Conservation (phyloP, 2,797 vertebrate species). For the Myripristis murdjan region DNA sequence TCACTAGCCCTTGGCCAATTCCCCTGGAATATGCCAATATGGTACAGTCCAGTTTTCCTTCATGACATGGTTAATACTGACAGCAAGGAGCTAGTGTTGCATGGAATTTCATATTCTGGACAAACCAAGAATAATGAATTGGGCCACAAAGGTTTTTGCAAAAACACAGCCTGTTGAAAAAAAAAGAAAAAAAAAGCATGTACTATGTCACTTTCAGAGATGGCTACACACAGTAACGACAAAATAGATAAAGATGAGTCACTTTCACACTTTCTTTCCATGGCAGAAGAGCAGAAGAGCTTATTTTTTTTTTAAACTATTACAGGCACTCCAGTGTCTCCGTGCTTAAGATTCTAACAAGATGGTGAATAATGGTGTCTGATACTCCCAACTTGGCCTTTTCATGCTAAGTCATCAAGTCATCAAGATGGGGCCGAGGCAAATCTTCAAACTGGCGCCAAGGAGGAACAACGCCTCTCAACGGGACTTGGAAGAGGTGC, state of each 20-base stretch:
- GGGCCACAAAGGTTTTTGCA: background rate
- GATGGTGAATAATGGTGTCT: conserved; percentile 67
- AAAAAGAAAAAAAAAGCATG: conserved; percentile 13
- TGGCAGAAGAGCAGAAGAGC: conserved; percentile 32
- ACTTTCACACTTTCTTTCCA: conserved; percentile 44
- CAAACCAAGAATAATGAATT: conserved; percentile 18
- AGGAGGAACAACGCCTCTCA: too few relatives aligned
- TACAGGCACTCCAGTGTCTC: conserved; percentile 46
- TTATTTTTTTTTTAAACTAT: conserved; percentile 60
- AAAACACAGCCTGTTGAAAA: too few relatives aligned
- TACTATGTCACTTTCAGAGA: conserved; percentile 20
- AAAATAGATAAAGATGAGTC: conserved; percentile 65
- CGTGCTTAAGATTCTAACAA: conserved; percentile 48
- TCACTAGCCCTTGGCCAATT: conserved; percentile 53
- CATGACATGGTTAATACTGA: conserved; percentile 39
- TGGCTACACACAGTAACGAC: conserved; percentile 30
- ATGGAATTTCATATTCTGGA: conserved; percentile 19
- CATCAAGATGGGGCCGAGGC: too few relatives aligned
- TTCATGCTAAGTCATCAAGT: too few relatives aligned
- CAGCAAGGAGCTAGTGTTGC: background rate
- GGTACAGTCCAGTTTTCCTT: conserved; percentile 12
- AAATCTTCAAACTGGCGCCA: too few relatives aligned
- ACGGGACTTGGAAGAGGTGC: too few relatives aligned
- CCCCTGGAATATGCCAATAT: conserved; percentile 26
- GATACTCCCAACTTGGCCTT: conserved; percentile 61